Base-by-base conservation (phyloP, 2,113 vertebrate genomes). In the Eulacestoma nigropectus region DNA sequence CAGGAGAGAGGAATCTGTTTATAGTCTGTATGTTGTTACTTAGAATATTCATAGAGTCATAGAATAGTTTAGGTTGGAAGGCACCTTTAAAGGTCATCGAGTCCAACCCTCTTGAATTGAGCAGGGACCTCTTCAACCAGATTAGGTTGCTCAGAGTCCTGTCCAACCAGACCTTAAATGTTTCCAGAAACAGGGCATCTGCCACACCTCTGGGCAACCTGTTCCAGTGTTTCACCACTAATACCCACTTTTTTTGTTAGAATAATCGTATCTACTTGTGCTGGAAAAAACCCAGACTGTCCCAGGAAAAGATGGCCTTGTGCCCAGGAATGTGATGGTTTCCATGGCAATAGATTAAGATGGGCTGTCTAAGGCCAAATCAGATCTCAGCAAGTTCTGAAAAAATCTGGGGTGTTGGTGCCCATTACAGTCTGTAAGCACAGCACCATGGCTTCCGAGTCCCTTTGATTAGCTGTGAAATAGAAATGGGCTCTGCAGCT, bases 321-420 rank as follows among this genome's bases (percentile, higher is more conserved):
- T 95, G 89, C 87, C 81, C 55, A 77, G 67, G 68, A 95, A 82
- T 41, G 47, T 64, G 56, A 50, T 81, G 44, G 77, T 95, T 95
- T 96, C 87, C 77, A 84, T 50, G 46, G 69, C 2, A 23, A 91
- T 67, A 95, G 87, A 90, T 95, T 87, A 87, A 73, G 81, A 89
- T 72, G 73, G 81, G n/a, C 41, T 82, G 35, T 76, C 44, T 80
- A 59, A 60, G 65, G 80, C 60, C 80, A 95, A 89, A 89, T 70
- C 25, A 68, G 80, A 87, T 84, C 69, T 73, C 91, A 95, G 60
- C 29, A 79, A 94, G 62, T 55, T 77, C 47, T 0, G 0, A 80
- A 87, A 55, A 39, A 65, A 62, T 62, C 72, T 69, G 79, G 37
- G 41, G 42, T 1, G 0, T 14, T 74, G 59, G 10, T 89, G 68